Conservation (phyloP, 1,140 invertebrate species). For the Caerostris darwini region DNA sequence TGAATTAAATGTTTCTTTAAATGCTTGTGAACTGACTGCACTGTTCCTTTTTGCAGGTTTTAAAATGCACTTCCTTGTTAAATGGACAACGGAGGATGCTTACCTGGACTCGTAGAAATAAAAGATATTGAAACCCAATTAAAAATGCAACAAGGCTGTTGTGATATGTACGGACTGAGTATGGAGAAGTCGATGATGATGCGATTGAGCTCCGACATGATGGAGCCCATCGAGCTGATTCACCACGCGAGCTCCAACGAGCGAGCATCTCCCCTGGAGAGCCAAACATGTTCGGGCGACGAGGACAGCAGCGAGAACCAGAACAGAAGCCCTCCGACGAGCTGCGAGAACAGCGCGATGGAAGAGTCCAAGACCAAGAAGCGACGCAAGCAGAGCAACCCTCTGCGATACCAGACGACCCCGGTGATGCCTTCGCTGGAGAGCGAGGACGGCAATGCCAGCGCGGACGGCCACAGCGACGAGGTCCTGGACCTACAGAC, state of each 20-base stretch:
- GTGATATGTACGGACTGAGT: slow-evolving; percentile 76
- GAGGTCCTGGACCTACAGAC: slow-evolving; percentile 69
- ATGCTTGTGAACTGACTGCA: too few relatives aligned
- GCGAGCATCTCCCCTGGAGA: slow-evolving; percentile 58
- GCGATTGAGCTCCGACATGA: slow-evolving; percentile 73
- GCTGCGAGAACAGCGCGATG: slow-evolving; percentile 74
- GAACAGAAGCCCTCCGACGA: slow-evolving; percentile 71
- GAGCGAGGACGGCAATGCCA: slow-evolving; percentile 49
- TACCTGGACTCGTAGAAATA: slow-evolving; percentile 69
- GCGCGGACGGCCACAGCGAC: slow-evolving; percentile 55
- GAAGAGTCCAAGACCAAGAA: slow-evolving; percentile 80
- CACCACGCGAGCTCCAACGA: slow-evolving; percentile 61
- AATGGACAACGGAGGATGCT: slow-evolving; percentile 76
- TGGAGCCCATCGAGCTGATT: slow-evolving; percentile 76
- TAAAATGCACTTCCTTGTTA: slow-evolving; percentile 78
- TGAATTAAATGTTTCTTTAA: too few relatives aligned
- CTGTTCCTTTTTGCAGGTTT: slow-evolving; percentile 53
- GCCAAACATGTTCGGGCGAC: slow-evolving; percentile 71
- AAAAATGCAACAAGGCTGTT: slow-evolving; percentile 78
- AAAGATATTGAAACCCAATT: slow-evolving; percentile 61
- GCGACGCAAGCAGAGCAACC: slow-evolving; percentile 81
- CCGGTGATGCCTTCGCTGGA: slow-evolving; percentile 63
- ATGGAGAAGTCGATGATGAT: slow-evolving; percentile 72
- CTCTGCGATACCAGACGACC: slow-evolving; percentile 79
- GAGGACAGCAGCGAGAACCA: slow-evolving; percentile 76